Percentiles rank a stretch among this genome's conserved stretches.
These are phyloP conservation scores for Caenorhabditis doughertyi DNA, from an alignment of 2,888 invertebrate species.

Conservation along the genomic window DNA sequence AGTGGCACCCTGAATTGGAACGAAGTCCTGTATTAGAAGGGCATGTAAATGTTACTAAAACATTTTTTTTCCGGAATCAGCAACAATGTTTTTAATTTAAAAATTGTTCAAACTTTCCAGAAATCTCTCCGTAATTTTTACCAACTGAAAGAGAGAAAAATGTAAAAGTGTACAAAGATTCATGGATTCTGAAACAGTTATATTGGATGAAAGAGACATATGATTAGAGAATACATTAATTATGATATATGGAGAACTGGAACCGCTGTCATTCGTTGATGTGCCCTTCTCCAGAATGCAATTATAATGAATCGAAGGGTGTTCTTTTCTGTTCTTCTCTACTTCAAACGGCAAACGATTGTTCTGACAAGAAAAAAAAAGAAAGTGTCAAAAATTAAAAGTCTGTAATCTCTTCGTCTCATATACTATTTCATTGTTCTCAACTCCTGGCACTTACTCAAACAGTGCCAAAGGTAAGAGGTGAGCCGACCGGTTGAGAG, in stretches of 20 bases:
- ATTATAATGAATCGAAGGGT: slow-evolving; percentile 12
- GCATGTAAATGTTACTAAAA: too few relatives aligned
- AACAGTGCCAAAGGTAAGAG: slow-evolving; percentile 51
- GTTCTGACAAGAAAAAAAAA: slow-evolving; percentile 35
- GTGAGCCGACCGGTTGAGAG: slow-evolving; percentile 50
- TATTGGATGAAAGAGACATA: slow-evolving; percentile 35
- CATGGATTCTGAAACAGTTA: slow-evolving; percentile 33
- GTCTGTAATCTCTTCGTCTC: slow-evolving; percentile 6
- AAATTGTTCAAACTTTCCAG: not conserved
- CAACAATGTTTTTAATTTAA: too few relatives aligned
- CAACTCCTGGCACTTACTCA: slow-evolving; percentile 33
- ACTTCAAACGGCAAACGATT: not conserved
- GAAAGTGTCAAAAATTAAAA: slow-evolving; percentile 46
- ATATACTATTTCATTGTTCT: not conserved
- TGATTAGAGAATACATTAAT: slow-evolving; percentile 61
- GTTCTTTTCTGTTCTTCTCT: not conserved
- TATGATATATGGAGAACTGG: slow-evolving; percentile 54
- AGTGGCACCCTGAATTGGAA: too few relatives aligned
- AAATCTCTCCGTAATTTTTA: not conserved
- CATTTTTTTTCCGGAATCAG: too few relatives aligned
- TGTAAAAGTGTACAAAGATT: not conserved
- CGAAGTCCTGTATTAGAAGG: too few relatives aligned
- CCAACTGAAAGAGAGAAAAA: not conserved
- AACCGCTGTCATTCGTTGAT: slow-evolving; percentile 45
- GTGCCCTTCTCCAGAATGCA: slow-evolving; percentile 43